A percentile compares a stretch with the other conserved stretches of the same genome.
phyloP scores from a whole-genome alignment of 2,797 vertebrate genomes.

The Coilia nasus region DNA sequence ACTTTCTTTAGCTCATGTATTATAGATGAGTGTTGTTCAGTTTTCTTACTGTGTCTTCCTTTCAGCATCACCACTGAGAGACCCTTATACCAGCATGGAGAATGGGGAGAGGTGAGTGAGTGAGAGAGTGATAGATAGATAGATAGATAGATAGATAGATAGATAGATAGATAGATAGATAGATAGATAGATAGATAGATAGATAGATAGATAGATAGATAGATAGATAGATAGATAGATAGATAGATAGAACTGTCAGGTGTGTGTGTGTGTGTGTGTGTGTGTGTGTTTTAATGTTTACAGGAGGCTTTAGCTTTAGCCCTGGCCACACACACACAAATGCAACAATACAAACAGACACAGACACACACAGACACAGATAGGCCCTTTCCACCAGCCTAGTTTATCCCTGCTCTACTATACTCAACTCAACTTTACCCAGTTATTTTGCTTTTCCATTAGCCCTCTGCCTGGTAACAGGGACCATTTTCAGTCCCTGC shows the following conservation, averaged over 20 bases:
- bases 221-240: neutral
- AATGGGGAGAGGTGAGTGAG: constrained; percentile 1
- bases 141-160: no score
- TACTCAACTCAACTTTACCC: no score
- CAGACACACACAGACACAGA: neutral
- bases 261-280: neutral
- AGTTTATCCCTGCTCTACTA: no score
- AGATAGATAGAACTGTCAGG: neutral
- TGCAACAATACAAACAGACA: neutral
- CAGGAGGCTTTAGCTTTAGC: neutral
- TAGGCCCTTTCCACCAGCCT: no score
- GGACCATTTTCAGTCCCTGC: no score
- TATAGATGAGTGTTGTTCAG: neutral
- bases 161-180: no score
- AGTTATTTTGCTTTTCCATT: no score
- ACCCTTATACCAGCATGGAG: neutral
- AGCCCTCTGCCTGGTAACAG: no score
- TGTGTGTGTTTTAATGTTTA: neutral
- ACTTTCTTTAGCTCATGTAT: neutral
- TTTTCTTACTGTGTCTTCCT: neutral
- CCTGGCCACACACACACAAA: neutral
- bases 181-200: no score
- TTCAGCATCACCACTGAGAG: neutral
- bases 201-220: no score
- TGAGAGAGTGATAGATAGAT: no score